Evolutionary conservation across 1,140 invertebrate genomes (phyloP), one percentile per base, ranked within the genome.

Genomic region (Mactra quadrangularis): DNA sequence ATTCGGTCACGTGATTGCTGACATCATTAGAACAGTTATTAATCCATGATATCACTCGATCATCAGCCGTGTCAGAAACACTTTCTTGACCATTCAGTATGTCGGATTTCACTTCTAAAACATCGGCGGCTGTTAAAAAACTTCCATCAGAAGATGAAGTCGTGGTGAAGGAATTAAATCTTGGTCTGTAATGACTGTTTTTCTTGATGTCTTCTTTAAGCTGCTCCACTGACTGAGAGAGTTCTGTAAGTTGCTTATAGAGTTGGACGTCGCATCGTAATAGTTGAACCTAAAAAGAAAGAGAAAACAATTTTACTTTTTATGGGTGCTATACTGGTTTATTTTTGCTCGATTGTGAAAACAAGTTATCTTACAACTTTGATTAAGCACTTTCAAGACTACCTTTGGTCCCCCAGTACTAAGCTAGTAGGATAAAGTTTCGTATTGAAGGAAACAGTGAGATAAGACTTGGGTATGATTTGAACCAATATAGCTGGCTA

Each of bases 281-380:
- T 38, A 66, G 19, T 15, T 47, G 62, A 66, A 66, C 15, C 62
- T 66, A n/a, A 3, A 66, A 41, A 6, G n/a, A 19, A 64, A 64
- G 6, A 55, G 19, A 55, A 55, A n/a, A n/a, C n/a, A n/a, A n/a
- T n/a, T n/a, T n/a, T n/a, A n/a, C n/a, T n/a, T n/a, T n/a, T n/a
- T n/a, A n/a, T n/a, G n/a, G n/a, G n/a, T n/a, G n/a, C n/a, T n/a
- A n/a, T n/a, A n/a, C n/a, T n/a, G n/a, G n/a, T n/a, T n/a, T n/a
- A n/a, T n/a, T n/a, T n/a, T n/a, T n/a, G n/a, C n/a, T n/a, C n/a
- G n/a, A n/a, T n/a, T n/a, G n/a, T n/a, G n/a, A n/a, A n/a, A n/a
- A n/a, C n/a, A n/a, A n/a, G n/a, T n/a, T n/a, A n/a, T n/a, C n/a
- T n/a, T n/a, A n/a, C n/a, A n/a, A n/a, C n/a, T n/a, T n/a, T n/a